phyloP scores from a whole-genome alignment of 2,797 vertebrate species.

The Carapus acus region DNA sequence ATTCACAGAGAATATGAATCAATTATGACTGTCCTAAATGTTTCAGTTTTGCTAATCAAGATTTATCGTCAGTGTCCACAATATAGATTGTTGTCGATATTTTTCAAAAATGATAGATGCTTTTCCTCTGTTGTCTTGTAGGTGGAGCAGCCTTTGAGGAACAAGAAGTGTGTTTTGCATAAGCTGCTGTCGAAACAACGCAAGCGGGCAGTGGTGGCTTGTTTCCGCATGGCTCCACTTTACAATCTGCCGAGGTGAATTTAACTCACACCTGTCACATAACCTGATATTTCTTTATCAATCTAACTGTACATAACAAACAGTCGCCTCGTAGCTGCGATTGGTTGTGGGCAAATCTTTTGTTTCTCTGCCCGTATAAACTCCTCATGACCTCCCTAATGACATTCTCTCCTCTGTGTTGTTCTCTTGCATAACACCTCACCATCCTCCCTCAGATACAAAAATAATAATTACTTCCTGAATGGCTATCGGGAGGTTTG shows the following conservation, averaged over 20 bases:
- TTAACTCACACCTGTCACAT: neutral
- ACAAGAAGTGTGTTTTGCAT: conserved; percentile 90
- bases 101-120: too few relatives aligned
- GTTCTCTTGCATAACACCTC: conserved; percentile 81
- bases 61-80: too few relatives aligned
- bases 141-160: conserved; percentile 94
- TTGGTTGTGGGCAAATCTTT: conserved; percentile 25
- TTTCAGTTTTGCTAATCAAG: too few relatives aligned
- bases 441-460: conserved; percentile 95
- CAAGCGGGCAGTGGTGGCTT: conserved; percentile 96
- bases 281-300: conserved; percentile 9
- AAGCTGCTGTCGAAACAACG: conserved; percentile 96
- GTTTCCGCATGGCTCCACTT: conserved; percentile 97
- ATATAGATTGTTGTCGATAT: too few relatives aligned
- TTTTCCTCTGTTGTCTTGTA: conserved; percentile 39
- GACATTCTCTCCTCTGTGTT: conserved; percentile 73
- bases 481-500: conserved; percentile 99
- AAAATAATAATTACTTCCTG: conserved; percentile 99
- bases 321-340: conserved; percentile 3
- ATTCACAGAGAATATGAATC: neutral
- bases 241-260: conserved; percentile 94
- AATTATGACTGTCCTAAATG: too few relatives aligned
- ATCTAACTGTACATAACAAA: conserved; percentile 47
- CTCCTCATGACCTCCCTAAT: conserved; percentile 62
- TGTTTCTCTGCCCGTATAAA: conserved; percentile 57